Evolutionary conservation across 2,797 vertebrate genomes (phyloP).

Genomic region (Aulostomus chinensis): DNA sequence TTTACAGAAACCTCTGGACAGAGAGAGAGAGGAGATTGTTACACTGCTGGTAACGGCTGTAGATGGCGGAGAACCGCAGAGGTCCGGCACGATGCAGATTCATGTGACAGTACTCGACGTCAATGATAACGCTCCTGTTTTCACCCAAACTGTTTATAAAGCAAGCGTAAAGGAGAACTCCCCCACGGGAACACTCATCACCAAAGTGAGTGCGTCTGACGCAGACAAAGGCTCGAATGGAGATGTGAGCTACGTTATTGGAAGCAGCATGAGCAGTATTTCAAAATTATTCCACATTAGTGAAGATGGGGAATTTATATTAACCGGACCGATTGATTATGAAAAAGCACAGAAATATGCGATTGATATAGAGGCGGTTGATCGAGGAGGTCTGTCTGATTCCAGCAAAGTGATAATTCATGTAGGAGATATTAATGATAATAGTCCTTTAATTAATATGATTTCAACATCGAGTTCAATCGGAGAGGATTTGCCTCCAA

Average conservation of each 20-base stretch:
- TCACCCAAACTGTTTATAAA: constrained; percentile 60
- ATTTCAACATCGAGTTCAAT: constrained; percentile 75
- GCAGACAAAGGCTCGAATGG: constrained; percentile 65
- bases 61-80: constrained; percentile 69
- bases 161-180: constrained; percentile 62
- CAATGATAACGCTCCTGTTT: constrained; percentile 77
- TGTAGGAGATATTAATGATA: constrained; percentile 87
- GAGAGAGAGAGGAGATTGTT: constrained; percentile 57
- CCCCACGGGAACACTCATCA: constrained; percentile 41
- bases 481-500: constrained; percentile 57
- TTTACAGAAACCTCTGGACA: constrained; percentile 66
- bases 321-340: constrained; percentile 61
- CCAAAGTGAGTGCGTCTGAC: constrained; percentile 66
- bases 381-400: constrained; percentile 78
- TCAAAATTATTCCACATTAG: constrained; percentile 50
- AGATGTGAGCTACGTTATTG: constrained; percentile 59
- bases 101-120: constrained; percentile 61
- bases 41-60: constrained; percentile 60
- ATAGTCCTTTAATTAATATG: constrained; percentile 78
- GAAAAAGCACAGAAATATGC: constrained; percentile 73
- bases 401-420: constrained; percentile 78
- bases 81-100: constrained; percentile 66
- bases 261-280: constrained; percentile 23
- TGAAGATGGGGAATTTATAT: constrained; percentile 19
- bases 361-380: constrained; percentile 76